Evolutionary conservation across 2,113 vertebrate genomes (phyloP), one percentile per base, ranked within the genome.

Genomic region (Xenopus laevis): DNA sequence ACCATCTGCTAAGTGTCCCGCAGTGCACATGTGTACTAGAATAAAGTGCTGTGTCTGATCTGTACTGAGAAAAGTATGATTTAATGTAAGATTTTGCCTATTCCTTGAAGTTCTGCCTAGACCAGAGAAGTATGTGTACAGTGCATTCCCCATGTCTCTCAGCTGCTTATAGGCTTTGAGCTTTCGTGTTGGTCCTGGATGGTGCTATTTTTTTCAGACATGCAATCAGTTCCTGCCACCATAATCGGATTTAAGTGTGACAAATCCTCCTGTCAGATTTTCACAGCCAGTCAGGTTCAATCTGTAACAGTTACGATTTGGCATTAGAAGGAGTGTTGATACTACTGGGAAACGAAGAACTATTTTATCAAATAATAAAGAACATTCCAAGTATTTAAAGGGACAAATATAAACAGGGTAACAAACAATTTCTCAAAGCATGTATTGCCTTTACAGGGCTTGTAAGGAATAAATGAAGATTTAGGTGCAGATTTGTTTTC

Each of bases 271-370:
- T 87, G 82, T 91, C 89, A 89, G 87, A 91, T 86, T 89, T 87
- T 85, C 84, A 86, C 87, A 86, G 81, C 78, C 84, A 81, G 84
- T 84, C 81, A 84, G 87, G 88, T 88, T 90, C 87, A 90, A 86
- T 88, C 89, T 87, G 92, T 92, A 90, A 90, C 91, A 87, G 92
- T 91, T 91, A 90, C 90, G 79, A 85, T 87, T 86, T 83, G 84
- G 84, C 80, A 44, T 70, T 76, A 62, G 46, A 27, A 27, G 23
- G 23, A 45, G 82, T 84, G 79, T 86, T 87, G 87, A 89, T 90
- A 30, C 73, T 40, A 63, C 65, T 60, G 55, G 46, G 45, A 60
- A 59, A 47, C 17, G 45, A 21, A 66, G 17, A 74, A 60, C 40
- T 67, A 30, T 50, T 45, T 55, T 50, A 13, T 9, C 11, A 13